These are phyloP conservation scores for Acutogordius australiensis DNA, from an alignment of 2,888 invertebrate genomes.

Conservation along the genomic window DNA sequence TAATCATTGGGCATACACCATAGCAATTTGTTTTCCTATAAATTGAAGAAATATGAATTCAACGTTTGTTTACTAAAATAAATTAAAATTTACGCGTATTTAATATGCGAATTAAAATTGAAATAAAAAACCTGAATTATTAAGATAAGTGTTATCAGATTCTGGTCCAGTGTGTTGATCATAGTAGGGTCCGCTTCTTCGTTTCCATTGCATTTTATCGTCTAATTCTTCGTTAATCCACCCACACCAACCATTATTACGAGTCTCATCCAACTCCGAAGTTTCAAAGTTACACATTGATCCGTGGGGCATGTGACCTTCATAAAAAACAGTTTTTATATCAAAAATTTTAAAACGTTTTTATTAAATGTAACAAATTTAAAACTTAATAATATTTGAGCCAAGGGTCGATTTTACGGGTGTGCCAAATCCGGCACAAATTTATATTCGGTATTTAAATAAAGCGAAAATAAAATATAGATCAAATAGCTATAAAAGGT, in stretches of 20 bases:
- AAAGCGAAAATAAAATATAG: too few relatives aligned
- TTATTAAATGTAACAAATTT: too few relatives aligned
- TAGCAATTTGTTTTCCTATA: background rate
- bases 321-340: too few relatives aligned
- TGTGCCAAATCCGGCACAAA: too few relatives aligned
- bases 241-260: conserved; percentile 8
- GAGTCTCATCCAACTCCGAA: too few relatives aligned
- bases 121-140: background rate
- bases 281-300: conserved; percentile 7
- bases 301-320: background rate
- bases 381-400: too few relatives aligned
- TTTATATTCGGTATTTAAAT: too few relatives aligned
- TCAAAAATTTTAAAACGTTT: too few relatives aligned
- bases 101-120: background rate
- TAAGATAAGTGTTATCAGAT: background rate
- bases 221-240: background rate
- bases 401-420: too few relatives aligned
- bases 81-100: background rate
- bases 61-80: background rate
- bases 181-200: background rate
- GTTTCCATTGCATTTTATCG: conserved; percentile 1
- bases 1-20: too few relatives aligned
- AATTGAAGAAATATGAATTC: background rate
- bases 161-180: background rate
- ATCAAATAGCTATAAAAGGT: too few relatives aligned